Evolutionary conservation across 2,888 invertebrate genomes (phyloP).

Genomic region (Cosmorhoe ocellata): DNA sequence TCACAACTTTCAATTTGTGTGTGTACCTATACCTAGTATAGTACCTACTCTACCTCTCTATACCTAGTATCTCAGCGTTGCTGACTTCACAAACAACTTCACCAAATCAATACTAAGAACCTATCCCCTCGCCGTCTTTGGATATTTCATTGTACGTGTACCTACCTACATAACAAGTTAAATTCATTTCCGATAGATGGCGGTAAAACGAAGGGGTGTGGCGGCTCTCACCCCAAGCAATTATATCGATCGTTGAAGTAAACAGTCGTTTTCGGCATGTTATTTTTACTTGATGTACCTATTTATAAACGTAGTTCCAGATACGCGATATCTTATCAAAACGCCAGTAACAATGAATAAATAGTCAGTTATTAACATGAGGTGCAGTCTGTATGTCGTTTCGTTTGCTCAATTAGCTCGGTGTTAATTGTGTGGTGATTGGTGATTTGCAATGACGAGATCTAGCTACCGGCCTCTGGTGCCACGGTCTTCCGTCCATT

Average conservation of each 20-base stretch:
- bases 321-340: constrained; percentile 50
- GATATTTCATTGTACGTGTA: not conserved
- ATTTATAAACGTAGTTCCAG: constrained; percentile 37
- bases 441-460: constrained; percentile 57
- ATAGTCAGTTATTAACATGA: constrained; percentile 58
- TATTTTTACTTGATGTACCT: constrained; percentile 39
- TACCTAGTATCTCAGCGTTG: no score
- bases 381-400: constrained; percentile 50
- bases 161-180: no score
- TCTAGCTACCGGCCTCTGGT: constrained; percentile 74
- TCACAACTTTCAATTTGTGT: no score
- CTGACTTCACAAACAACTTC: constrained; percentile 2
- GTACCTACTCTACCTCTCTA: no score
- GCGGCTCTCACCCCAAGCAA: constrained; percentile 69
- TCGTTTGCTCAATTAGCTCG: constrained; percentile 47
- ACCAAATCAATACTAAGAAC: not conserved
- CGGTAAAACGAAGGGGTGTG: constrained; percentile 58
- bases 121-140: not conserved
- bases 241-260: constrained; percentile 66
- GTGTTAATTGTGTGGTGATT: constrained; percentile 27
- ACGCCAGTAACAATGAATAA: constrained; percentile 32
- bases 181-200: constrained; percentile 54
- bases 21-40: no score
- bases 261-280: constrained; percentile 57
- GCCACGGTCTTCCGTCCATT: constrained; percentile 68